These are phyloP conservation scores for Drosophila aff. DNA, from an alignment of 1,140 invertebrate species.

Conservation along the genomic window DNA sequence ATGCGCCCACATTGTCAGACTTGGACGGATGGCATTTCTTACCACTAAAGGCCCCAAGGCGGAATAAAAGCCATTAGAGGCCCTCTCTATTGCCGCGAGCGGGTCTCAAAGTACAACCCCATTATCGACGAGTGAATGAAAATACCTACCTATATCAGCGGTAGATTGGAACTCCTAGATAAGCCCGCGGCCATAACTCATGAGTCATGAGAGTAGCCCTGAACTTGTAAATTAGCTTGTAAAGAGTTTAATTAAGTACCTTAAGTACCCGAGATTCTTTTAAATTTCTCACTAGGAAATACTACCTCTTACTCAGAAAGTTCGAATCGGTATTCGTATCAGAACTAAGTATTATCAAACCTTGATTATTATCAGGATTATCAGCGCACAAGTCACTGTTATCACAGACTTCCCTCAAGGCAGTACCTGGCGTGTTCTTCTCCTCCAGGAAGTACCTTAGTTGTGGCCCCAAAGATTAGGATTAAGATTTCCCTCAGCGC, in stretches of 20 bases:
- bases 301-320: background rate
- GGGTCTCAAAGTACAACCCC: conserved; percentile 41
- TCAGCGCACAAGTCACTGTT: background rate
- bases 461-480: conserved; percentile 2
- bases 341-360: background rate
- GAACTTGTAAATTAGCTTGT: conserved; percentile 16
- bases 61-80: conserved; percentile 16
- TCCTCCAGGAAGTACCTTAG: conserved; percentile 1
- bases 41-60: conserved; percentile 2
- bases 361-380: conserved; percentile 10
- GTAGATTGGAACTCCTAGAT: conserved; percentile 30
- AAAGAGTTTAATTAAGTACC: background rate
- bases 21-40: conserved; percentile 17
- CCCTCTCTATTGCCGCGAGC: background rate
- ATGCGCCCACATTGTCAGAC: conserved; percentile 16
- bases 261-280: background rate
- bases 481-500: conserved; percentile 7
- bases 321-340: background rate
- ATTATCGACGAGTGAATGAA: conserved; percentile 28
- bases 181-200: conserved; percentile 10
- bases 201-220: conserved; percentile 30
- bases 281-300: background rate
- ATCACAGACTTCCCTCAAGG: conserved; percentile 15
- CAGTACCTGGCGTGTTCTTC: conserved; percentile 1
- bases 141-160: conserved; percentile 19